Conservation (phyloP, 23 tunicate species). For the Clavelina lepadiformis region DNA sequence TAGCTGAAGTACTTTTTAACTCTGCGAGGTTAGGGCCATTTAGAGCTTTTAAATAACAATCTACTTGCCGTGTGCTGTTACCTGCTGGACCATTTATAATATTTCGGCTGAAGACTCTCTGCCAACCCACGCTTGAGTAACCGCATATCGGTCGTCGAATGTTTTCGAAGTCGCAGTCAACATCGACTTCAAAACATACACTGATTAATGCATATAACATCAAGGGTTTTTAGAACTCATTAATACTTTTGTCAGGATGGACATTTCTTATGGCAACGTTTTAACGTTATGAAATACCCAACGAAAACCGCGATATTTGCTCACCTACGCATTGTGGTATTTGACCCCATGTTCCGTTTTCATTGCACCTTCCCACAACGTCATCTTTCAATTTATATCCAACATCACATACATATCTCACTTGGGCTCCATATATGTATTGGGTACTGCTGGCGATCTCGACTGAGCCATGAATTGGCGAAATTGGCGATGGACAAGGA, state of each 20-base stretch:
- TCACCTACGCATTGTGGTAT: conserved; percentile 2
- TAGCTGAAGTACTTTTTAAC: no score
- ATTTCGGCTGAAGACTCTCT: neutral
- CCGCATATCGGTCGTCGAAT: conserved; percentile 5
- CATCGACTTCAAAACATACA: conserved; percentile 12
- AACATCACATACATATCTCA: conserved; percentile 8
- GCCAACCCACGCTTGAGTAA: conserved; percentile 32
- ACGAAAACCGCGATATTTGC: no score
- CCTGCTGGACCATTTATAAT: neutral
- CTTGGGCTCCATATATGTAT: neutral
- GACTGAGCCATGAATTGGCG: conserved; percentile 9
- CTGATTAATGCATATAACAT: neutral
- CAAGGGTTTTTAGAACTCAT: no score
- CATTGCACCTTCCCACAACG: conserved; percentile 6
- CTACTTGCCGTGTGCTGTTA: no score
- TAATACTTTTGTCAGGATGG: no score
- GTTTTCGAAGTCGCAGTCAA: conserved; percentile 32
- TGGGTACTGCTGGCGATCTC: neutral
- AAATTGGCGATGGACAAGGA: neutral
- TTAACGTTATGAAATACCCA: no score
- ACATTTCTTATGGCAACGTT: no score
- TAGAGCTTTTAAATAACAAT: no score
- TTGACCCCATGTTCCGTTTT: conserved; percentile 10
- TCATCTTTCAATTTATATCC: conserved; percentile 3
- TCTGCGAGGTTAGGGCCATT: no score